phyloP scores from a whole-genome alignment of 2,888 invertebrate genomes.

The Drosophila subsilvestris region DNA sequence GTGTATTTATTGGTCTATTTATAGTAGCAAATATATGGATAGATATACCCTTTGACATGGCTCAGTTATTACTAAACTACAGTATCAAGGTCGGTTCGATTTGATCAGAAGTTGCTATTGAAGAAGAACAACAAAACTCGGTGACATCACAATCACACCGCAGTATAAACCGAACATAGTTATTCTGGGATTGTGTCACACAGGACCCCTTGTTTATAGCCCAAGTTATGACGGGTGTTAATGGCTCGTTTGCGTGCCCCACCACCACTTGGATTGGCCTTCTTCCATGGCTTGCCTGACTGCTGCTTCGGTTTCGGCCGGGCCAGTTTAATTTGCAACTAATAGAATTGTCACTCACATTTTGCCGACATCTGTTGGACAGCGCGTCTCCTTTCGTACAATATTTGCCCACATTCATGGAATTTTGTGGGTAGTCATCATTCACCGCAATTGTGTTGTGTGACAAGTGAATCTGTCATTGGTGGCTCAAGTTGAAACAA shows the following conservation, averaged over 20 bases:
- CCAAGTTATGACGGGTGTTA: slow-evolving; percentile 65
- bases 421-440: slow-evolving; percentile 53
- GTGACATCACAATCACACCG: slow-evolving; percentile 28
- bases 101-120: background rate
- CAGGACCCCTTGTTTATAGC: slow-evolving; percentile 43
- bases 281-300: slow-evolving; percentile 2
- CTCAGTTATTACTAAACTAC: too few relatives aligned
- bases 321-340: slow-evolving; percentile 66
- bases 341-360: slow-evolving; percentile 75
- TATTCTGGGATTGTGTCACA: slow-evolving; percentile 11
- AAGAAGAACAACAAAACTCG: background rate
- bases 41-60: too few relatives aligned
- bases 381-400: slow-evolving; percentile 14
- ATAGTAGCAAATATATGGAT: too few relatives aligned
- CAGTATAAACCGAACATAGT: slow-evolving; percentile 22
- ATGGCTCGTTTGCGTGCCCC: slow-evolving; percentile 69
- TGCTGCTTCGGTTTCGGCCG: slow-evolving; percentile 3
- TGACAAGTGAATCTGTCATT: slow-evolving; percentile 78
- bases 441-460: slow-evolving; percentile 74
- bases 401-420: slow-evolving; percentile 7
- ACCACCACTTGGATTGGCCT: slow-evolving; percentile 28
- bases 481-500: slow-evolving; percentile 66
- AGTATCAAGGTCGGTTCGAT: background rate
- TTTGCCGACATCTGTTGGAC: slow-evolving; percentile 58
- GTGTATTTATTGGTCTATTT: background rate